Base-by-base conservation (phyloP, 2,888 invertebrate species). In the Eustalomyia histrio region DNA sequence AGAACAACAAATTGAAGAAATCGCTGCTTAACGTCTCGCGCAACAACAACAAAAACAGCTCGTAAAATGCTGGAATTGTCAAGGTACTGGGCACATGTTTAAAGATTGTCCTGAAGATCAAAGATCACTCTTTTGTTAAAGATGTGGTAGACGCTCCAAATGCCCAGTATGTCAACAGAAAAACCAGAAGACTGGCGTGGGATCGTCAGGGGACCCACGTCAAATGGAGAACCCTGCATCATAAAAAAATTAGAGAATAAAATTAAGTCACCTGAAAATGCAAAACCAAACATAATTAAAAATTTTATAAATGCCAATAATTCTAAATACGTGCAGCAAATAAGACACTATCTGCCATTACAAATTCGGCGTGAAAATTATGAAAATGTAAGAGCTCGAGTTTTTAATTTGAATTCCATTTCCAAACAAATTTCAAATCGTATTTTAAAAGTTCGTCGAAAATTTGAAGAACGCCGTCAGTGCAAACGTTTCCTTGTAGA, bases 261-360 rank as follows among this genome's bases (percentile, higher is more conserved):
- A 2, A 16, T 29, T 14, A 2, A 21, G 21, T 4, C 2, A 21
- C 4, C 21, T 21, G 21, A 21, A 21, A 21, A 21, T 21, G 21
- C 21, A 21, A 21, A 21, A 21, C 21, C 21, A 29, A 9, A 2
- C 1, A 1, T 7, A 0, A 29, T 29, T 3, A 50, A 7, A 63
- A n/a, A 7, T n/a, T n/a, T 63, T 14, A n/a, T 24, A n/a, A 50
- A 47, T 0, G 50, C 14, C 0, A 24, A 50, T 29, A 8, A 24
- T n/a, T 6, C 16, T 0, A 14, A 50, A n/a, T 14, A 29, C 50
- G 1, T n/a, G 4, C n/a, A 16, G 0, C 47, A 14, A 50, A 21
- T n/a, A 1, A 50, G 63, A 50, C 63, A 63, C 29, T 63, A 63
- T 50, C n/a, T 63, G 3, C 43, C 63, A n/a, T 8, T 63, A n/a